Conservation (phyloP, 2,113 vertebrate genomes). For the Notiomystis cincta region DNA sequence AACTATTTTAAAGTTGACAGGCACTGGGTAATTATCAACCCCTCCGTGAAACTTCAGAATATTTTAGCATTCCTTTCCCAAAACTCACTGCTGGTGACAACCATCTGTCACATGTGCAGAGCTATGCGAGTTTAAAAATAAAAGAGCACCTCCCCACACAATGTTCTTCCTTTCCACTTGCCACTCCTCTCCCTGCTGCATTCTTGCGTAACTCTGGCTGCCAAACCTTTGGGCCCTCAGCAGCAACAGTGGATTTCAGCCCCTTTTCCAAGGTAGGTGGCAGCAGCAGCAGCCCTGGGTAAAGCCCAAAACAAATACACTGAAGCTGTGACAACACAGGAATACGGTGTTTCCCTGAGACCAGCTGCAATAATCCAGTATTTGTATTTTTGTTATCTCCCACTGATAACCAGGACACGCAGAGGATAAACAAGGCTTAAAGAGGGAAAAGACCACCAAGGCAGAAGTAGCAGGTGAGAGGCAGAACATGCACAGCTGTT, state of each 20-base stretch:
- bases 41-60: conserved; percentile 32
- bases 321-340: not conserved
- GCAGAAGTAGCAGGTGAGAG: not conserved
- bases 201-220: not conserved
- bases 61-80: conserved; percentile 18
- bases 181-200: conserved; percentile 15
- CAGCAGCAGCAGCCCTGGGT: not conserved
- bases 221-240: not conserved
- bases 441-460: not conserved
- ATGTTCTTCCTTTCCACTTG: conserved; percentile 13
- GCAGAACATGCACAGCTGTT: not conserved
- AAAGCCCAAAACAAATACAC: not conserved
- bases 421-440: not conserved
- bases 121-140: conserved; percentile 47
- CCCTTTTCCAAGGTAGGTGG: not conserved
- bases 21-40: conserved; percentile 55
- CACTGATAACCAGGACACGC: not conserved
- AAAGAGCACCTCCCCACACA: conserved; percentile 34
- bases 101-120: conserved; percentile 58
- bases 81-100: conserved; percentile 49
- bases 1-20: conserved; percentile 58
- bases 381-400: not conserved
- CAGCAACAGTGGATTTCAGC: not conserved
- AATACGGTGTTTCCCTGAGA: not conserved
- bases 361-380: not conserved